A percentile compares a stretch with the other conserved stretches of the same genome.
phyloP scores from a whole-genome alignment of 2,113 vertebrate genomes.

The Gallinago media region DNA sequence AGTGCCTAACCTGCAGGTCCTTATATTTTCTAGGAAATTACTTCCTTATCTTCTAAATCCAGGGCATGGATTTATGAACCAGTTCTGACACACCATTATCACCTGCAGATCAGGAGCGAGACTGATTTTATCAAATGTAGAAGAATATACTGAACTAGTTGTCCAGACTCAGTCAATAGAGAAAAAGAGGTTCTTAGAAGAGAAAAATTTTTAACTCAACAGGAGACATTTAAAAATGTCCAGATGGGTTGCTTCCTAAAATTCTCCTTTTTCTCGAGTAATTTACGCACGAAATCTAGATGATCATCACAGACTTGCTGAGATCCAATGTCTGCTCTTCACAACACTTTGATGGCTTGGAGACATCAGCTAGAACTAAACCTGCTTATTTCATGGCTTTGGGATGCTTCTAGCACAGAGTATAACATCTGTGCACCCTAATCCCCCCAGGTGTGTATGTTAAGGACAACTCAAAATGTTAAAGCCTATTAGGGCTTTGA shows the following conservation, averaged over 20 bases:
- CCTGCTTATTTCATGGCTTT: not conserved
- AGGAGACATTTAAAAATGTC: not conserved
- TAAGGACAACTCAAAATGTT: not conserved
- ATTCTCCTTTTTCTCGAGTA: not conserved
- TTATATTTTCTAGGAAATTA: not conserved
- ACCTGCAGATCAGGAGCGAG: not conserved
- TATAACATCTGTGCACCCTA: not conserved
- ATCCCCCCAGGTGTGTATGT: not conserved
- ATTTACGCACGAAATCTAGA: not conserved
- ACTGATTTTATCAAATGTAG: not conserved
- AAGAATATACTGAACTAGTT: not conserved
- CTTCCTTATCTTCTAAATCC: not conserved
- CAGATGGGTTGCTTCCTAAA: not conserved
- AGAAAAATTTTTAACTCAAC: not conserved
- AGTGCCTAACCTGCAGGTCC: not conserved
- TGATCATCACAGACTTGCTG: not conserved
- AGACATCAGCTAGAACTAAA: not conserved
- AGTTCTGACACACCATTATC: not conserved
- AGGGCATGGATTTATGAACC: not conserved
- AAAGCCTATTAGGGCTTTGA: accelerated
- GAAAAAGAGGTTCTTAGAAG: not conserved
- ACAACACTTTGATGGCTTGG: not conserved
- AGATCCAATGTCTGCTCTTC: not conserved
- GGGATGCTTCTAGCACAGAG: not conserved
- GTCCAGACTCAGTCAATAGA: not conserved